A percentile compares a stretch with the other conserved stretches of the same genome.
These are phyloP conservation scores for Chesias legatella DNA, from an alignment of 2,888 invertebrate species.

Conservation along the genomic window DNA sequence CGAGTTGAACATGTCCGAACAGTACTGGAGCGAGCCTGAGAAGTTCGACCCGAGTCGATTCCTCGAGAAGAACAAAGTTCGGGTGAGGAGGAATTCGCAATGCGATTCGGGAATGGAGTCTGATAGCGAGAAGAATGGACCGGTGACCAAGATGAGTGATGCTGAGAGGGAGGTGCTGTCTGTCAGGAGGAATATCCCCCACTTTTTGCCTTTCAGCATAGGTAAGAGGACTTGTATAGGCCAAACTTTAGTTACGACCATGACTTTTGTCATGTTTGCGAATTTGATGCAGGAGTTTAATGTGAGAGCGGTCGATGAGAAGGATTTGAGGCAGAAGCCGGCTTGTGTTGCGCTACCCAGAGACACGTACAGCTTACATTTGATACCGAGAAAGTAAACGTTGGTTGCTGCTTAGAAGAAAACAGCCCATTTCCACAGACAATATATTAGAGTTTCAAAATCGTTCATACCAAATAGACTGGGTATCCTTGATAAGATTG, in stretches of 20 bases:
- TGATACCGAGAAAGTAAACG: conserved; percentile 77
- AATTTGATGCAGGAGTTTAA: conserved; percentile 87
- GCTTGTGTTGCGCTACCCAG: conserved; percentile 89
- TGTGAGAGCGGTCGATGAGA: conserved; percentile 76
- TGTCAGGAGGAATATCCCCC: conserved; percentile 80
- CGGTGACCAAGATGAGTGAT: conserved; percentile 42
- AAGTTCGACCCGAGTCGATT: conserved; percentile 89
- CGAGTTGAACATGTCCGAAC: conserved; percentile 85
- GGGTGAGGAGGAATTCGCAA: conserved; percentile 62
- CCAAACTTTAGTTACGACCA: conserved; percentile 88
- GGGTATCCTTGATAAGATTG: no score
- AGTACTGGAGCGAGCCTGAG: conserved; percentile 87
- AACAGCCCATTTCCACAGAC: no score
- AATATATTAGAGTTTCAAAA: no score
- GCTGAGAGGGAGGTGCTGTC: conserved; percentile 58
- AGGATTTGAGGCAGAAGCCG: conserved; percentile 79
- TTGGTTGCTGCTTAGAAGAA: conserved; percentile 4
- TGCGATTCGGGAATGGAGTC: conserved; percentile 81
- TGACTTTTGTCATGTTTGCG: conserved; percentile 86
- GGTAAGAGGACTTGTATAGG: conserved; percentile 94
- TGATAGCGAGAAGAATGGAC: conserved; percentile 56
- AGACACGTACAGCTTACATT: conserved; percentile 83
- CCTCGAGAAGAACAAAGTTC: conserved; percentile 69
- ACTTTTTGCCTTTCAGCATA: conserved; percentile 92
- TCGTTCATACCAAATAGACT: no score